These are phyloP conservation scores for Drosophila pseudoobscura DNA, from an alignment of 1,140 invertebrate species.

Conservation along the genomic window DNA sequence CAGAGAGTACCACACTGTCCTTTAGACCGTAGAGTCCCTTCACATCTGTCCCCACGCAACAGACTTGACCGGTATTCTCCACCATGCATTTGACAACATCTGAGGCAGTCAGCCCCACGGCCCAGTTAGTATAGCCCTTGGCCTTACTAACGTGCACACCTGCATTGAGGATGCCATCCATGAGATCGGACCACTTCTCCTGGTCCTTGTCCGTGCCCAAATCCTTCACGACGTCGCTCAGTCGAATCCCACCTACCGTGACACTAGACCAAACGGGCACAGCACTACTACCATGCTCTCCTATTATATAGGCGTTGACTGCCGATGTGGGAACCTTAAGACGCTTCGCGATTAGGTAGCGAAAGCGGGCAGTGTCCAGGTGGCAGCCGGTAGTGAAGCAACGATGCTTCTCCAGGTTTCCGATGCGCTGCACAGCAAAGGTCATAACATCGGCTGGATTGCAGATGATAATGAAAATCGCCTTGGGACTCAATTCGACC, in stretches of 20 bases:
- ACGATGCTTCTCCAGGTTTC: constrained; percentile 91
- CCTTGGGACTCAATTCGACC: constrained; percentile 92
- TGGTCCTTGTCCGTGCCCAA: constrained; percentile 88
- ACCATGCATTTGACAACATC: constrained; percentile 89
- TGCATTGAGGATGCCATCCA: constrained; percentile 89
- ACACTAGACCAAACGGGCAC: constrained; percentile 94
- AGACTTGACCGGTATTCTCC: constrained; percentile 89
- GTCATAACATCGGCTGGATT: constrained; percentile 95
- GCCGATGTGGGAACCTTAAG: constrained; percentile 90
- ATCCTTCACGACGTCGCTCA: constrained; percentile 88
- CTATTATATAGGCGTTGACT: constrained; percentile 93
- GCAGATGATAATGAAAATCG: constrained; percentile 91
- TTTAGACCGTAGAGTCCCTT: constrained; percentile 90
- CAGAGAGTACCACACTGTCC: constrained; percentile 91
- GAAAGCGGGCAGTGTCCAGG: constrained; percentile 93
- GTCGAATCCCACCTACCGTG: constrained; percentile 44
- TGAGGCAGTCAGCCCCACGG: constrained; percentile 90
- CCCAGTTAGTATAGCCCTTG: constrained; percentile 95
- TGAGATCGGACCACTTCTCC: constrained; percentile 90
- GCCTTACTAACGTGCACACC: constrained; percentile 92
- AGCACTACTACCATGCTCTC: constrained; percentile 91
- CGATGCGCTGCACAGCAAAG: constrained; percentile 94
- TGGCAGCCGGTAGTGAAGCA: constrained; percentile 95
- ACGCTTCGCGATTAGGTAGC: constrained; percentile 91
- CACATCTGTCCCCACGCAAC: constrained; percentile 90